Conservation (phyloP, 2,888 invertebrate genomes). For the Trichopoda pennipes region DNA sequence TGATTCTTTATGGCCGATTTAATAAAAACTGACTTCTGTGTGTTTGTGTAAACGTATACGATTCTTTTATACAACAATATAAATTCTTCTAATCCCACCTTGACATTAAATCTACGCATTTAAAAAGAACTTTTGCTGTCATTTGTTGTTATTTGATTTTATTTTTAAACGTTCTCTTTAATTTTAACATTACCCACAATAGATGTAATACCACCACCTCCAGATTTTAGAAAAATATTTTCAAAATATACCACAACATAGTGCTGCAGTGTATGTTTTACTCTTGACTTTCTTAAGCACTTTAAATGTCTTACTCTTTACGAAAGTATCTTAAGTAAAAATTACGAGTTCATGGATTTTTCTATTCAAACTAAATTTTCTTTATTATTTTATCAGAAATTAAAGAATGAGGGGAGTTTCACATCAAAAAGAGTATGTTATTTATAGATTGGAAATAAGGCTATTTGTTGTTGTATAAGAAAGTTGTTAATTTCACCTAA, state of each 20-base stretch:
- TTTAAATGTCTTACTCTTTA: constrained; percentile 34
- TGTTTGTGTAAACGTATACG: background rate
- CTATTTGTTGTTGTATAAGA: too few species aligned
- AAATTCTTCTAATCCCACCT: constrained; percentile 74
- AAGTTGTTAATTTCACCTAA: too few species aligned
- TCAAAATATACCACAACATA: constrained; percentile 47
- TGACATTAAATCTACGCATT: constrained; percentile 75
- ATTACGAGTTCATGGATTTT: constrained; percentile 64
- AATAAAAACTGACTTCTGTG: background rate
- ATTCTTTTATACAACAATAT: constrained; percentile 41
- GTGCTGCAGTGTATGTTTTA: constrained; percentile 33
- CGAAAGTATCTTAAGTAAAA: constrained; percentile 65
- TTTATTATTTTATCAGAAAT: background rate
- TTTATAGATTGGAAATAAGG: too few species aligned
- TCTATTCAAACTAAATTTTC: background rate
- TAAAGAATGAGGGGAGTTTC: background rate
- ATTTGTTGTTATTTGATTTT: background rate
- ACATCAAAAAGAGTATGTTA: background rate
- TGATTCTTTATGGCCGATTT: constrained; percentile 33
- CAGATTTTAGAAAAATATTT: constrained; percentile 60
- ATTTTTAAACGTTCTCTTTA: constrained; percentile 24
- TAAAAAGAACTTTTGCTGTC: constrained; percentile 63
- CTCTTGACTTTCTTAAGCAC: constrained; percentile 26
- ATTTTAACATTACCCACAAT: constrained; percentile 63
- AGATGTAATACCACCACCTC: constrained; percentile 49